Percentiles rank a stretch among this genome's conserved stretches.
phyloP scores from a whole-genome alignment of 2,797 vertebrate genomes.

The Sebastes taczanowskii region DNA sequence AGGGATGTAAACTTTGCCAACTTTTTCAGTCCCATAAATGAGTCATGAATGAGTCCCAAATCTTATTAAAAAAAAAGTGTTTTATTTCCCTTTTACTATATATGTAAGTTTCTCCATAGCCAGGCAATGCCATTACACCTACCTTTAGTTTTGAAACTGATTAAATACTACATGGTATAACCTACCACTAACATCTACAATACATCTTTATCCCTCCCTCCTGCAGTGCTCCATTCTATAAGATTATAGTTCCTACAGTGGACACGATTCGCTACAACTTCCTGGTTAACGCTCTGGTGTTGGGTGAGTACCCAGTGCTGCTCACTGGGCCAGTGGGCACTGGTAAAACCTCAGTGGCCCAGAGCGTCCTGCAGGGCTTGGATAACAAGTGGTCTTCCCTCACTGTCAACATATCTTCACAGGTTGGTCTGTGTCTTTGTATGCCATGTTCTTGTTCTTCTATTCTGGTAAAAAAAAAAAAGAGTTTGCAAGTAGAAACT shows the following conservation, averaged over 20 bases:
- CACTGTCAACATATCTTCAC: conserved; percentile 91
- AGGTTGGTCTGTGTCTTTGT: conserved; percentile 72
- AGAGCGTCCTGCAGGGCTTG: conserved; percentile 85
- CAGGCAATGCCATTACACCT: background rate
- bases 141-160: background rate
- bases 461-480: background rate
- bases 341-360: conserved; percentile 90
- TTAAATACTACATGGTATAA: background rate
- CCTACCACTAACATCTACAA: background rate
- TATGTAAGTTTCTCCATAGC: no score
- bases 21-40: no score
- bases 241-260: conserved; percentile 91
- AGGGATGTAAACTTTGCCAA: no score
- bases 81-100: no score
- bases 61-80: no score
- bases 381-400: conserved; percentile 85
- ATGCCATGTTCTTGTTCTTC: background rate
- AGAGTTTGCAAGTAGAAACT: background rate
- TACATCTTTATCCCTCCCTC: background rate
- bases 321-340: conserved; percentile 90
- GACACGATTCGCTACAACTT: conserved; percentile 90
- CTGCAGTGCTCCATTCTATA: conserved; percentile 81
- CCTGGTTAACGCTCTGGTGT: conserved; percentile 83
- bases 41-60: no score
- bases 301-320: conserved; percentile 83